Evolutionary conservation across 1,140 invertebrate genomes (phyloP), one percentile per base, ranked within the genome.

Genomic region (Babylonia areolata): DNA sequence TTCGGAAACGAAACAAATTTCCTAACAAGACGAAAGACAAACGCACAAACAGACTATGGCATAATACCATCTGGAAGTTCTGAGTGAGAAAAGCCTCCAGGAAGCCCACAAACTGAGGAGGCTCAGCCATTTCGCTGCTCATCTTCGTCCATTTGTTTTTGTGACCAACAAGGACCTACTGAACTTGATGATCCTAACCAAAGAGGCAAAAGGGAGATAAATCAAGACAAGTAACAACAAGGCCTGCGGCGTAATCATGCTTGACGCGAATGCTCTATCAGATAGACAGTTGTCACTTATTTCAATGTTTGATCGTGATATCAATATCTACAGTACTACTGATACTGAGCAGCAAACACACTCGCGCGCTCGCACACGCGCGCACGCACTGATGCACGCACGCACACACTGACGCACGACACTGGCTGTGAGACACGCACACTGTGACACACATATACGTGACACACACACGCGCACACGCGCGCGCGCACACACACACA

Each of bases 131-230:
- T 75, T 37, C 3, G 9, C 20, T 39, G 77, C 40, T 79, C 77
- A 79, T 79, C 42, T 79, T 79, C 28, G 39, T 37, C 42, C 39
- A 80, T 79, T 80, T 80, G 78, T 80, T 80, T 80, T 58, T 40
- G 46, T 80, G 42, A 54, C 23, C 78, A 80, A n/a, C 28, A 28
- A n/a, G 23, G 2, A 12, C n/a, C 9, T 11, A 79, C 31, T 28
- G 17, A n/a, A 40, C 23, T 11, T 37, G 23, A 79, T 23, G 58
- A 23, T 64, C 77, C 23, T 31, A 23, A 15, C 77, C 20, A 79
- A 79, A 79, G 40, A 33, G 12, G 39, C 28, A 33, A 3, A 51
- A 54, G 78, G 46, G 42, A 40, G 40, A n/a, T 51, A 54, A 80
- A 15, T 54, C 28, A 11, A 46, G 0, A 9, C 5, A 3, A 75